phyloP scores from a whole-genome alignment of 2,113 vertebrate species.

The Taxidea taxus region DNA sequence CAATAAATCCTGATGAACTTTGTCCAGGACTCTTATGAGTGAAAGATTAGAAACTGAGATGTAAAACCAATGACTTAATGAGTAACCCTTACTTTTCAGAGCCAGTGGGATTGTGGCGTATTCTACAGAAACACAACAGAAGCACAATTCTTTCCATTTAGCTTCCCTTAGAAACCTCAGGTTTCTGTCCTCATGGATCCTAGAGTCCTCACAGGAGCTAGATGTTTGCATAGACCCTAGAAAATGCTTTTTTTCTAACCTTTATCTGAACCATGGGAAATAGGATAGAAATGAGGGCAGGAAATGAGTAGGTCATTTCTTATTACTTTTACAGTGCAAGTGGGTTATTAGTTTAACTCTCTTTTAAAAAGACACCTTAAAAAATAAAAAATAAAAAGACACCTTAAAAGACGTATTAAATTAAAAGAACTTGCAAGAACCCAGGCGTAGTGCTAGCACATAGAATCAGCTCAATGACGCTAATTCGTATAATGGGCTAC shows the following conservation, averaged over 20 bases:
- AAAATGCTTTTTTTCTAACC: neutral
- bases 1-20: slow-evolving; percentile 74
- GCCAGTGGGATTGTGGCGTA: neutral
- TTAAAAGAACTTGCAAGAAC: neutral
- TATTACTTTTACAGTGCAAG: neutral
- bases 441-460: neutral
- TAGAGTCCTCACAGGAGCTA: neutral
- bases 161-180: neutral
- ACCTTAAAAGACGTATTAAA: neutral
- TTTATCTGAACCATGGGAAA: neutral
- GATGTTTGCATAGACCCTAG: neutral
- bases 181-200: neutral
- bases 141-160: neutral
- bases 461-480: neutral
- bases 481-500: neutral
- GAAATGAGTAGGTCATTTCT: neutral
- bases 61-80: slow-evolving; percentile 48
- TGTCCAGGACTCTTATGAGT: slow-evolving; percentile 56
- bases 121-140: neutral
- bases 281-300: neutral
- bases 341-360: slow-evolving; percentile 20
- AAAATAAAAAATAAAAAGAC: neutral
- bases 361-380: neutral
- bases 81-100: slow-evolving; percentile 26
- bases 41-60: slow-evolving; percentile 64